phyloP scores from a whole-genome alignment of 2,797 vertebrate species.

The Chiloscyllium punctatum region DNA sequence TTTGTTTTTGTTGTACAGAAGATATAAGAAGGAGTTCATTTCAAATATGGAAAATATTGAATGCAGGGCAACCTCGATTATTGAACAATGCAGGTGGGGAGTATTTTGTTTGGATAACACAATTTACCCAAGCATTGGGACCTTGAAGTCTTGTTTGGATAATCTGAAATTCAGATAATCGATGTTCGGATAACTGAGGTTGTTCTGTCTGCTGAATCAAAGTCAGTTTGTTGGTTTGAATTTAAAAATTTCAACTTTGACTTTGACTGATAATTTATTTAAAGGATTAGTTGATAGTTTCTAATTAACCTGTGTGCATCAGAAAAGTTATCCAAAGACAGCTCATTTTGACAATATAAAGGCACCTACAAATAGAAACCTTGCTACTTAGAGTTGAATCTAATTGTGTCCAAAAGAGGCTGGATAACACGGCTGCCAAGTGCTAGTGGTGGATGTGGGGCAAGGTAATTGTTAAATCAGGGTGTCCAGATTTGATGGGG shows the following conservation, averaged over 20 bases:
- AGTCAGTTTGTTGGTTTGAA: too few relatives aligned
- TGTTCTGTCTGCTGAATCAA: background rate
- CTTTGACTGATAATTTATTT: too few relatives aligned
- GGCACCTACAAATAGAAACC: background rate
- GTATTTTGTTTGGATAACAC: too few relatives aligned
- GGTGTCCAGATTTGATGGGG: background rate
- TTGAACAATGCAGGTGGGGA: too few relatives aligned
- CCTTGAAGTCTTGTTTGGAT: too few relatives aligned
- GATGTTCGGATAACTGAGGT: too few relatives aligned
- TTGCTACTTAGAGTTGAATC: background rate
- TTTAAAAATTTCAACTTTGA: background rate
- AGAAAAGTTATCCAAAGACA: too few relatives aligned
- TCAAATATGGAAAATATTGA: background rate
- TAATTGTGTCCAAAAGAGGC: background rate
- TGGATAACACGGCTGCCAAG: background rate
- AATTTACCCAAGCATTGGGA: too few relatives aligned
- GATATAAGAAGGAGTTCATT: background rate
- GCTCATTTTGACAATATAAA: background rate
- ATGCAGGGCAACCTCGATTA: too few relatives aligned
- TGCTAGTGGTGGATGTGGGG: too few relatives aligned
- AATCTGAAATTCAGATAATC: too few relatives aligned
- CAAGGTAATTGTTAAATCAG: background rate
- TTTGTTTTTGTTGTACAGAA: constrained; percentile 25
- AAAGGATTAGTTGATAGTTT: background rate
- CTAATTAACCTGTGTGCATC: background rate